Conservation (phyloP, 2,113 vertebrate genomes). For the Oriolus oriolus region DNA sequence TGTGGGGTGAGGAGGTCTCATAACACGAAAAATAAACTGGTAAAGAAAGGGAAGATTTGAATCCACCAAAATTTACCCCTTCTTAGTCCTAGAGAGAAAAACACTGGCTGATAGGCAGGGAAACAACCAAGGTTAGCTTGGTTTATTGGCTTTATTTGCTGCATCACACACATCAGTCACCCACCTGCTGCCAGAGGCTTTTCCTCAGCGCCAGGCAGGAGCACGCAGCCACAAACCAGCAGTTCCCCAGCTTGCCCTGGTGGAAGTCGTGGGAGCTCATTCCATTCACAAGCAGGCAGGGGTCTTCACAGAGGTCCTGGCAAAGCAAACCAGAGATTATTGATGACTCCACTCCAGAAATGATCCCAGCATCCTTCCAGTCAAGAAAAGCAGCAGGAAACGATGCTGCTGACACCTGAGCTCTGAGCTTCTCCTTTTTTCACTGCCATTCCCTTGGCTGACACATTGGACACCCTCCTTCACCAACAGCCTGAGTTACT, state of each 20-base stretch:
- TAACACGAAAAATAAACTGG: neutral
- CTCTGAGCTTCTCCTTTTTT: neutral
- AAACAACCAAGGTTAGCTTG: neutral
- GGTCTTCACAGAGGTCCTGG: constrained; percentile 83
- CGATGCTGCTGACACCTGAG: neutral
- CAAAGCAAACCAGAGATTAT: neutral
- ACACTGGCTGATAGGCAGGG: neutral
- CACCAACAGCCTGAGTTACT: neutral
- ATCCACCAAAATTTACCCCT: neutral
- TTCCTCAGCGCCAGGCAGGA: constrained; percentile 86
- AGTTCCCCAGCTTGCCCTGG: constrained; percentile 88
- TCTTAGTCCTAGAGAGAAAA: neutral
- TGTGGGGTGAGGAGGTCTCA: neutral
- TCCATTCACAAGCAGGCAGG: constrained; percentile 84
- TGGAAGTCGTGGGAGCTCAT: constrained; percentile 88
- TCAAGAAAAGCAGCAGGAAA: neutral
- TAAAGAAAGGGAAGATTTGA: neutral
- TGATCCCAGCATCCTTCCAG: neutral
- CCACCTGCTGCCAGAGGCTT: constrained; percentile 84
- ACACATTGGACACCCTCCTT: neutral
- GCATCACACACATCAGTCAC: neutral
- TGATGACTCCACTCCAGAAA: neutral
- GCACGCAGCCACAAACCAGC: constrained; percentile 89
- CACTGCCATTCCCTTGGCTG: neutral
- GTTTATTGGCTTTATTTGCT: neutral